A percentile compares a stretch with the other conserved stretches of the same genome.
Conservation (phyloP, 1,140 invertebrate genomes). For the Brachionus angularis region DNA sequence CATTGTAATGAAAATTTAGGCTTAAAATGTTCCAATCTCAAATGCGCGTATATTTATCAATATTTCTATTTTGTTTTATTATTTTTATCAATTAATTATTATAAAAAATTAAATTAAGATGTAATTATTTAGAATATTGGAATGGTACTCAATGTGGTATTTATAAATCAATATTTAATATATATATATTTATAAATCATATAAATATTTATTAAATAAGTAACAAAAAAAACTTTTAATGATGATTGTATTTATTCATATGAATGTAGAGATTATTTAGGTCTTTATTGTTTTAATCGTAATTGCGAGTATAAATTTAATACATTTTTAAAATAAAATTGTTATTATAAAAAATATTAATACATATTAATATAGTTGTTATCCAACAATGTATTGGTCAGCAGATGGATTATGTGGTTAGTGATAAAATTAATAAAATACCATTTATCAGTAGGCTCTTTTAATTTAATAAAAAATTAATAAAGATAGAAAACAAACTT, state of each 20-base stretch:
- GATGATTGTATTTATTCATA: not conserved
- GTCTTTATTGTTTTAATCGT: not conserved
- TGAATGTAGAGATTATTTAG: slow-evolving; percentile 3
- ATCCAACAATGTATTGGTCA: too few relatives aligned
- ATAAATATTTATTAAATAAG: not conserved
- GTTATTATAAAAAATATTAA: too few relatives aligned
- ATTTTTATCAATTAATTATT: not conserved
- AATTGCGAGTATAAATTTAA: not conserved
- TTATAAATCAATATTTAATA: too few relatives aligned
- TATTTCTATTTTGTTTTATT: not conserved
- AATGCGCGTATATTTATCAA: not conserved
- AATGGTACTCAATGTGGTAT: not conserved
- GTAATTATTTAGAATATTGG: slow-evolving; percentile 1
- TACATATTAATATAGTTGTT: too few relatives aligned
- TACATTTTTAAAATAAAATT: too few relatives aligned
- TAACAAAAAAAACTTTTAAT: not conserved
- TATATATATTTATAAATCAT: too few relatives aligned
- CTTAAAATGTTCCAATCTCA: not conserved
- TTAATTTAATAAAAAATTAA: too few relatives aligned
- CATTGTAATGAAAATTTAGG: not conserved
- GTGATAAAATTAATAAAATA: too few relatives aligned
- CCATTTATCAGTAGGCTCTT: too few relatives aligned
- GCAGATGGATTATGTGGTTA: too few relatives aligned
- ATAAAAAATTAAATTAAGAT: not conserved
- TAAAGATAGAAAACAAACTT: too few relatives aligned